Base-by-base conservation (phyloP, 2,797 vertebrate genomes). In the Hyperoplus immaculatus region DNA sequence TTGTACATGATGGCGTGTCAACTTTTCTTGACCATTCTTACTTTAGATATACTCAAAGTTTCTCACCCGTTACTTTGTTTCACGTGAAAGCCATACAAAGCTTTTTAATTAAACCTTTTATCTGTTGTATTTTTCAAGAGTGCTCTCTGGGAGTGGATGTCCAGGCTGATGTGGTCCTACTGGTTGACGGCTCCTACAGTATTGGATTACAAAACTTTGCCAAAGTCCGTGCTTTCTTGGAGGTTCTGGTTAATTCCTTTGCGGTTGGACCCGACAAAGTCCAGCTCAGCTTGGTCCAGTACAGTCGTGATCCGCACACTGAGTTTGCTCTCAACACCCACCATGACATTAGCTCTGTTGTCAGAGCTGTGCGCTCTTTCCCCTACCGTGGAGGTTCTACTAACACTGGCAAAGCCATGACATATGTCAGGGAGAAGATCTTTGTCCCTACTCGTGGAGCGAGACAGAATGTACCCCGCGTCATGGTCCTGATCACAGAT, bases 401-500 rank as follows among this genome's bases (percentile, higher is more conserved):
- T 18, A 99, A 99, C 90, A 99, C 98, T 13, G 98, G 98, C 85
- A 98, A 95, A 89, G 98, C 98, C 60, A 99, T 99, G 98, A 96
- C 94, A 11, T 99, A 98, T 0, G 98, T 99, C 82, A 96, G 93
- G 82, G 97, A 99, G 82, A 98, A 97, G 91, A 97, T 99, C 86
- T 98, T 98, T 73, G 83, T 97, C 67, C 13, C 92, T 47, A 80
- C 80, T 80, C 97, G 96, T 69, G 98, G 98, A 16, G 97, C 98
- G 5, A 96, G 98, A 86, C 78, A 91, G 67, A 97, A 98, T 5
- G 97, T 99, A 2, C 98, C 98, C 0, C 96, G 97, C 13, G 96
- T 99, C 89, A 99, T 98, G 98, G 99, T 99, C 87, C 96, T 99
- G 86, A 99, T 99, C 89, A 99, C 98, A 3, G 98, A 99, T 4